phyloP scores from a whole-genome alignment of 2,113 vertebrate species.

The Lepus americanus region DNA sequence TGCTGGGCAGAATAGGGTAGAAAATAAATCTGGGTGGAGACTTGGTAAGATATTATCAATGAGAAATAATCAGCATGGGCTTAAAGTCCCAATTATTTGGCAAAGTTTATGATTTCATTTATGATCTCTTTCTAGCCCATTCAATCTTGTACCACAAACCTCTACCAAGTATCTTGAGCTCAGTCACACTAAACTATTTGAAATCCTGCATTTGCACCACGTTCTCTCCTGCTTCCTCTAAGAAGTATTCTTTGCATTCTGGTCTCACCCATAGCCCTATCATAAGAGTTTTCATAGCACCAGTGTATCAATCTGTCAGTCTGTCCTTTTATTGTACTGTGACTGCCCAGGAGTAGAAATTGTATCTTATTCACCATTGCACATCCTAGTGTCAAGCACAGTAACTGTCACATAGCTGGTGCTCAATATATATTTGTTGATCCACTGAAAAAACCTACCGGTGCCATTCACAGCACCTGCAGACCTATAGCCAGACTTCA shows the following conservation, averaged over 20 bases:
- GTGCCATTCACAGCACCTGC: not conserved
- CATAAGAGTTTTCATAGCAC: not conserved
- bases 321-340: not conserved
- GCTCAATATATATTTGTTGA: not conserved
- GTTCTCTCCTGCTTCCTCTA: not conserved
- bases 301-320: not conserved
- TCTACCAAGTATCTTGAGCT: not conserved
- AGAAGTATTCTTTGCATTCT: not conserved
- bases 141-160: not conserved
- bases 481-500: not conserved
- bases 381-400: not conserved
- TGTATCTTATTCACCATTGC: not conserved
- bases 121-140: not conserved
- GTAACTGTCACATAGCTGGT: not conserved
- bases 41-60: not conserved
- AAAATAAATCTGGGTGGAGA: not conserved
- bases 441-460: not conserved
- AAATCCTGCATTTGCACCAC: not conserved
- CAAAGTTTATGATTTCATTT: not conserved
- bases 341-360: not conserved
- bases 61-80: not conserved
- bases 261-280: not conserved
- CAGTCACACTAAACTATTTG: not conserved
- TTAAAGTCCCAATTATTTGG: not conserved
- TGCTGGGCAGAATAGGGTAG: not conserved